Conservation (phyloP, 2,888 invertebrate genomes). For the Oeneis ivallda region DNA sequence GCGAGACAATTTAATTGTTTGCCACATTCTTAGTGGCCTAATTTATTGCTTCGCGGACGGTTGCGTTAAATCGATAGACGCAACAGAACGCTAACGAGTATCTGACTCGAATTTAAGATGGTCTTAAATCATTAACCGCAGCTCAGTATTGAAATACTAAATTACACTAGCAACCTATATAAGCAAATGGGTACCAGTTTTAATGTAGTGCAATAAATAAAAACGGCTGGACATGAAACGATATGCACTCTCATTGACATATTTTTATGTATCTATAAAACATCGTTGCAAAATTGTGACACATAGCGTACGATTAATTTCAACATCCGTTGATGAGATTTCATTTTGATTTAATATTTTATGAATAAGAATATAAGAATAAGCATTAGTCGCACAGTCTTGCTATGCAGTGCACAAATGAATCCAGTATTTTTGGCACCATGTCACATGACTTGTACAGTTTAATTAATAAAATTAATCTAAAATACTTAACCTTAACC, state of each 20-base stretch:
- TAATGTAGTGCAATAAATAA: conserved; percentile 12
- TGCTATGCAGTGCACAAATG: too few relatives aligned
- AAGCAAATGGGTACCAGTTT: conserved; percentile 13
- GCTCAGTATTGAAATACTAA: background rate
- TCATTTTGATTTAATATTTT: conserved; percentile 11
- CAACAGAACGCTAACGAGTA: conserved; percentile 18
- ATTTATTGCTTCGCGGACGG: conserved; percentile 52
- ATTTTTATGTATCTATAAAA: conserved; percentile 34
- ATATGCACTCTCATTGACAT: conserved; percentile 39
- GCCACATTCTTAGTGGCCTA: conserved; percentile 53
- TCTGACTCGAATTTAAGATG: conserved; percentile 17
- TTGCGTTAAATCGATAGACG: conserved; percentile 42
- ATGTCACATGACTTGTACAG: too few relatives aligned
- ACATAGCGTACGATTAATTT: conserved; percentile 38
- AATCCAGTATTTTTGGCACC: too few relatives aligned
- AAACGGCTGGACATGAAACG: conserved; percentile 15
- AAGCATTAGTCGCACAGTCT: too few relatives aligned
- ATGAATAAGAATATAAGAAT: background rate
- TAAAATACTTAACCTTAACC: too few relatives aligned
- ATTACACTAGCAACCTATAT: conserved; percentile 8
- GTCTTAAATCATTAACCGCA: conserved; percentile 16
- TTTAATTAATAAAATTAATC: too few relatives aligned
- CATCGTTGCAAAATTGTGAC: conserved; percentile 39
- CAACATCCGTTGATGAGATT: conserved; percentile 38
- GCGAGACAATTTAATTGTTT: conserved; percentile 58